Evolutionary conservation across 2,113 vertebrate species (phyloP).

Genomic region (Chitala chitala): DNA sequence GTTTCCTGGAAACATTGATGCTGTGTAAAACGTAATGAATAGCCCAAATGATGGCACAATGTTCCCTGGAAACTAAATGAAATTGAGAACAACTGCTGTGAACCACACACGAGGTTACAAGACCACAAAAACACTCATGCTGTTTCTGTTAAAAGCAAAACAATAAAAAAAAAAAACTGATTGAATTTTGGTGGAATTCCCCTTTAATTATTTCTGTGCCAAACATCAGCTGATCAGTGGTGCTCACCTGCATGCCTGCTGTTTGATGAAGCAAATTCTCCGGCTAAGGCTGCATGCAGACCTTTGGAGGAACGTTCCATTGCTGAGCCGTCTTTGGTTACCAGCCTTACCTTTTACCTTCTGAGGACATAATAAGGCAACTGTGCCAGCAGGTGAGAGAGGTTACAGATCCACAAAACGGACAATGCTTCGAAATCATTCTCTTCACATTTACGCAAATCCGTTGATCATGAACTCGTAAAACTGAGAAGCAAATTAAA

Average conservation of each 20-base stretch:
- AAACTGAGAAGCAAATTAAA: not conserved
- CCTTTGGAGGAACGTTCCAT: not conserved
- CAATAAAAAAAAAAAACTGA: conserved; percentile 10
- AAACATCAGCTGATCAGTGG: no score
- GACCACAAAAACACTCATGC: not conserved
- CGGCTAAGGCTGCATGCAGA: conserved; percentile 4
- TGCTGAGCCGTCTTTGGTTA: not conserved
- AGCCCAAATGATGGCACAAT: not conserved
- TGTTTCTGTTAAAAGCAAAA: not conserved
- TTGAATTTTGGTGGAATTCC: not conserved
- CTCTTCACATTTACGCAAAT: no score
- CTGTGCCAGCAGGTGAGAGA: no score
- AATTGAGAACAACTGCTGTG: not conserved
- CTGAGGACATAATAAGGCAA: not conserved
- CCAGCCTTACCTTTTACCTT: not conserved
- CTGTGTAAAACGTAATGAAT: not conserved
- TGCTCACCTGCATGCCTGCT: not conserved
- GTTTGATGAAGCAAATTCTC: not conserved
- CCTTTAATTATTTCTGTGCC: not conserved
- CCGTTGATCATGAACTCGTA: no score
- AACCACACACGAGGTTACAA: not conserved
- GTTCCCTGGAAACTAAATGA: not conserved
- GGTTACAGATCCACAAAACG: no score
- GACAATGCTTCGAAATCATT: no score
- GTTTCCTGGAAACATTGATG: not conserved